Conservation (phyloP, 2,797 vertebrate genomes). For the Propithecus perrieri region DNA sequence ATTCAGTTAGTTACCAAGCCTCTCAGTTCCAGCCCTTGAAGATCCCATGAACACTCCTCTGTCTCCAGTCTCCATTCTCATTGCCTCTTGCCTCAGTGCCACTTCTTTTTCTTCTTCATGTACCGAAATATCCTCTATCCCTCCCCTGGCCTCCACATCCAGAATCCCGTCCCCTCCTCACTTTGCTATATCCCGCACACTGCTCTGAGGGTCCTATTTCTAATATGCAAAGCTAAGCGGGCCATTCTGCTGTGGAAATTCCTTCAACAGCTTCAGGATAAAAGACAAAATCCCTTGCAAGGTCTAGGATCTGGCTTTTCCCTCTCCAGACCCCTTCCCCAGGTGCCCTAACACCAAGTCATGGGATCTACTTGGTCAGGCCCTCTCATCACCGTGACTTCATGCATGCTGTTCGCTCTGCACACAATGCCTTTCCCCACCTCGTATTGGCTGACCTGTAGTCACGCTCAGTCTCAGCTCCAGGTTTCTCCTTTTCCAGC, state of each 20-base stretch:
- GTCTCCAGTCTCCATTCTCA: background rate
- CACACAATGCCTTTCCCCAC: background rate
- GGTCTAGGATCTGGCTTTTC: background rate
- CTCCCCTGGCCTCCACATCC: background rate
- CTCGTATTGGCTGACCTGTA: background rate
- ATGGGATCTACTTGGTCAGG: background rate
- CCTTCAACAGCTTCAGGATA: background rate
- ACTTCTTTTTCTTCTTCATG: background rate
- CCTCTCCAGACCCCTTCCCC: background rate
- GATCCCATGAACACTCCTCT: background rate
- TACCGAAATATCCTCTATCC: background rate
- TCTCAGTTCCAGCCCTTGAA: background rate
- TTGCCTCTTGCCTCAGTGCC: background rate
- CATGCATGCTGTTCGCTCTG: background rate
- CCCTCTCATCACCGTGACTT: background rate
- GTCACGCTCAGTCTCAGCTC: background rate
- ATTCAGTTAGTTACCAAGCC: background rate
- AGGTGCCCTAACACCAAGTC: background rate
- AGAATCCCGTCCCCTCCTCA: background rate
- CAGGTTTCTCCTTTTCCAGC: background rate
- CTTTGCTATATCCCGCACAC: background rate
- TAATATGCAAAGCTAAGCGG: background rate
- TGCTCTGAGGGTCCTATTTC: background rate
- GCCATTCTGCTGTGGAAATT: background rate
- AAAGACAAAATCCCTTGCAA: background rate